Evolutionary conservation across 2,888 invertebrate species (phyloP).

Genomic region (Scaptomyza reducta): DNA sequence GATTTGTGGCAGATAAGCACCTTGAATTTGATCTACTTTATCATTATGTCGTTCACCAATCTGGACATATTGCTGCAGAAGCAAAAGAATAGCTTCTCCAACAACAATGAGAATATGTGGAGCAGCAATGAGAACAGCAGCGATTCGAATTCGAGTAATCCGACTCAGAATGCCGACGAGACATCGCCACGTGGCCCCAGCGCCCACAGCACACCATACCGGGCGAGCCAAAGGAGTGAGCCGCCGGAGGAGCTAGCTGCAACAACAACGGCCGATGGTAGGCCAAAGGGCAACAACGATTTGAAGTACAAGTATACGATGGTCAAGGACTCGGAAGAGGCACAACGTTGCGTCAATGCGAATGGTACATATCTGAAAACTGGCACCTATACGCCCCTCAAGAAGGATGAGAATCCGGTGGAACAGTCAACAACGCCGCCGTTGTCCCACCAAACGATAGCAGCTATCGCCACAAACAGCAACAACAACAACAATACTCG

Average conservation of each 20-base stretch:
- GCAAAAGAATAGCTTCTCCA: conserved; percentile 80
- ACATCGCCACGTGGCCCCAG: not conserved
- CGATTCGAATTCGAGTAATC: conserved; percentile 40
- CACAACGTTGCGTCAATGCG: conserved; percentile 77
- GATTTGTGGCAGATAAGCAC: conserved; percentile 87
- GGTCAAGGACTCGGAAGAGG: conserved; percentile 82
- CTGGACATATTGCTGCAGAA: conserved; percentile 85
- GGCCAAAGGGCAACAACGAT: conserved; percentile 47
- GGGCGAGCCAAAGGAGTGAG: not conserved
- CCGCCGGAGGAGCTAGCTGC: not conserved
- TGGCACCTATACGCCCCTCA: conserved; percentile 83
- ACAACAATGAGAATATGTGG: conserved; percentile 21
- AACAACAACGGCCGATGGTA: not conserved
- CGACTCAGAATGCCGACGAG: conserved; percentile 25
- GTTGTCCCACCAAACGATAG: not conserved
- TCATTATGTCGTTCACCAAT: conserved; percentile 87
- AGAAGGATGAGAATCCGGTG: conserved; percentile 60
- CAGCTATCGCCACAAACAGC: not conserved
- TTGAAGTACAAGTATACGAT: conserved; percentile 82
- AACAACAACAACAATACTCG: not conserved
- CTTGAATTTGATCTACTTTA: conserved; percentile 86
- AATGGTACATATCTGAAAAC: conserved; percentile 84
- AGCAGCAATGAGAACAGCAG: conserved; percentile 37
- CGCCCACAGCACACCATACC: conserved; percentile 44
- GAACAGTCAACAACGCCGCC: conserved; percentile 5